Conservation (phyloP, 2,113 vertebrate genomes). For the Mustela lutreola region DNA sequence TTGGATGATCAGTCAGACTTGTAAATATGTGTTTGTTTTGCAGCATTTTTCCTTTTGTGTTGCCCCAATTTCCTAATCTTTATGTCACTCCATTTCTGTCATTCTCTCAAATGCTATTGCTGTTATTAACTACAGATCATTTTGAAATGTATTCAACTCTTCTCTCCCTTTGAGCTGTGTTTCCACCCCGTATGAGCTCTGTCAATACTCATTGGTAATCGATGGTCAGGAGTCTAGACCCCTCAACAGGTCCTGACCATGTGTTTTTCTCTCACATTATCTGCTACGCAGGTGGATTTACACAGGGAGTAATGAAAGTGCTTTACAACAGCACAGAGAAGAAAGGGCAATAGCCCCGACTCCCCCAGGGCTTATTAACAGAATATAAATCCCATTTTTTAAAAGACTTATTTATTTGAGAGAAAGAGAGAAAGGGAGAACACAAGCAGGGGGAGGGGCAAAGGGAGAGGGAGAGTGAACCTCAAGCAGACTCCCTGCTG, state of each 20-base stretch:
- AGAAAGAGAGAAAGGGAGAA: neutral
- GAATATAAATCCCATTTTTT: neutral
- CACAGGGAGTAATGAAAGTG: too few relatives aligned
- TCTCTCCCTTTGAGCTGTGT: neutral
- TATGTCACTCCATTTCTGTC: neutral
- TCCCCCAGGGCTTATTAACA: too few relatives aligned
- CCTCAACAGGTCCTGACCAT: rapidly evolving
- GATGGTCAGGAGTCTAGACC: neutral
- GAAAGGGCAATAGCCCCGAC: too few relatives aligned
- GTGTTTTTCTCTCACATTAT: neutral
- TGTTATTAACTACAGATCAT: neutral
- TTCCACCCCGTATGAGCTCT: rapidly evolving
- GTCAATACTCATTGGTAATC: rapidly evolving
- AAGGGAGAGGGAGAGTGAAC: neutral
- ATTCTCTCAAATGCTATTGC: neutral
- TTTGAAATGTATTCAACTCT: neutral
- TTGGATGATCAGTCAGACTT: neutral
- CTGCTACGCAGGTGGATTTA: neutral
- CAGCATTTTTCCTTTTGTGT: neutral
- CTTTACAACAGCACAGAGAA: too few relatives aligned
- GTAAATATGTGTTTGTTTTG: neutral
- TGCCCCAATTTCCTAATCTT: neutral
- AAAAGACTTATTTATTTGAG: neutral
- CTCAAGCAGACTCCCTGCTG: neutral
- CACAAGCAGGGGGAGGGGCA: neutral